Percentiles rank a stretch among this genome's conserved stretches.
Conservation (phyloP, 2,797 vertebrate species). For the Passerculus sandwichensis region DNA sequence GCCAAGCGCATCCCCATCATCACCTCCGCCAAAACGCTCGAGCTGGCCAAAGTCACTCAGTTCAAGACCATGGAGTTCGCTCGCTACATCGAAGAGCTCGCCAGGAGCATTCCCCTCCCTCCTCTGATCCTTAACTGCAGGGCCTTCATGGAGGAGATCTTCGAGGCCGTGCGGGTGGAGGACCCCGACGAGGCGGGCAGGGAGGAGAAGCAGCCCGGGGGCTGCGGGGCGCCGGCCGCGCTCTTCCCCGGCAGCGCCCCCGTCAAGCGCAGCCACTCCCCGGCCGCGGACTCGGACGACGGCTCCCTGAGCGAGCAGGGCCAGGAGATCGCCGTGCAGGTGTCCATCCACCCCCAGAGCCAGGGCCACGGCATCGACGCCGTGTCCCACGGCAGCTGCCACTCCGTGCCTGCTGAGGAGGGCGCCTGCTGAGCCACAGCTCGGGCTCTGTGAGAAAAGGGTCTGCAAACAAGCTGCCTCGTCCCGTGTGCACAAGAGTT, state of each 20-base stretch:
- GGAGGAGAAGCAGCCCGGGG: slow-evolving; percentile 64
- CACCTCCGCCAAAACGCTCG: slow-evolving; percentile 90
- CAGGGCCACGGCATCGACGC: slow-evolving; percentile 77
- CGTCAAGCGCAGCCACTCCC: slow-evolving; percentile 76
- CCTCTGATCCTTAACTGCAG: slow-evolving; percentile 91
- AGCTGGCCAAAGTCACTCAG: slow-evolving; percentile 95
- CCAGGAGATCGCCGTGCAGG: slow-evolving; percentile 83
- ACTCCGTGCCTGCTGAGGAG: slow-evolving; percentile 70
- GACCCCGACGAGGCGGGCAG: slow-evolving; percentile 70
- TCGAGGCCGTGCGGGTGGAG: slow-evolving; percentile 71
- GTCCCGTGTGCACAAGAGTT: slow-evolving; percentile 26
- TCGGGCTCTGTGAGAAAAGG: neutral
- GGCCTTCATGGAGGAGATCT: slow-evolving; percentile 81
- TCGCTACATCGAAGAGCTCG: slow-evolving; percentile 93
- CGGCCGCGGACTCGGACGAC: slow-evolving; percentile 72
- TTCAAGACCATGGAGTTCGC: slow-evolving; percentile 95
- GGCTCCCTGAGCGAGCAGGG: slow-evolving; percentile 77
- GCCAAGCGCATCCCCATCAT: slow-evolving; percentile 95
- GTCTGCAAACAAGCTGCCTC: slow-evolving; percentile 24
- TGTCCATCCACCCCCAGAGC: slow-evolving; percentile 80
- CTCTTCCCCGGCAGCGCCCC: slow-evolving; percentile 70
- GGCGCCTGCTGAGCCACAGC: neutral
- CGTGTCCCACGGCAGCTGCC: slow-evolving; percentile 77
- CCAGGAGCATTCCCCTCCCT: slow-evolving; percentile 90
- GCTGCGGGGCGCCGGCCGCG: slow-evolving; percentile 58